Evolutionary conservation across 2,888 invertebrate species (phyloP).

Genomic region (Stegana nigrithorax): DNA sequence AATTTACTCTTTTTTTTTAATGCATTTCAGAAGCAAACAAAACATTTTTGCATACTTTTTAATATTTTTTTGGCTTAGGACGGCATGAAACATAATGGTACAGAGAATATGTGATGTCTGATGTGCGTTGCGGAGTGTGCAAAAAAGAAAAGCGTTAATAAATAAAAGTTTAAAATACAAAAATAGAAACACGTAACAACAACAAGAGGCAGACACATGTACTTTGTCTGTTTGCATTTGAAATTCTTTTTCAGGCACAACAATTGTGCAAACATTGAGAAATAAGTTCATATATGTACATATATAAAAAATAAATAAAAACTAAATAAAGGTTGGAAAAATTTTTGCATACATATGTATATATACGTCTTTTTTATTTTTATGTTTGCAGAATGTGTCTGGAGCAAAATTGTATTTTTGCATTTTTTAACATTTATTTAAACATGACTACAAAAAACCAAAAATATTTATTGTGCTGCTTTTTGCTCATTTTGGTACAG

Average conservation of each 20-base stretch:
- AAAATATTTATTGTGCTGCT: conserved; percentile 59
- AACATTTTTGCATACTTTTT: conserved; percentile 14
- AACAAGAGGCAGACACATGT: too few relatives aligned
- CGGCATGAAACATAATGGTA: conserved; percentile 24
- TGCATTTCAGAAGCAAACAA: background rate
- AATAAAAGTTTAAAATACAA: conserved; percentile 30
- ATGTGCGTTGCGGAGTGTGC: conserved; percentile 42
- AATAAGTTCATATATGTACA: conserved; percentile 37
- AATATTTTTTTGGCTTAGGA: conserved; percentile 1
- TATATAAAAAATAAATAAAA: conserved; percentile 27
- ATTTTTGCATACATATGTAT: conserved; percentile 28
- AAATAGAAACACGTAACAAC: conserved; percentile 20
- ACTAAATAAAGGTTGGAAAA: background rate
- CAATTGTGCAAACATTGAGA: conserved; percentile 56
- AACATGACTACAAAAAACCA: conserved; percentile 35
- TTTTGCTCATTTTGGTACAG: conserved; percentile 17
- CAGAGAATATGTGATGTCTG: conserved; percentile 39
- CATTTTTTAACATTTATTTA: conserved; percentile 57
- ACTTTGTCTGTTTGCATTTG: background rate
- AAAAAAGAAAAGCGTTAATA: conserved; percentile 24
- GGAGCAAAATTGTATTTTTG: conserved; percentile 38
- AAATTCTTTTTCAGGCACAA: conserved; percentile 45
- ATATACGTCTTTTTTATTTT: conserved; percentile 32
- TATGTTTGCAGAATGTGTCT: too few relatives aligned
- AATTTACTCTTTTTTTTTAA: conserved; percentile 24